phyloP scores from a whole-genome alignment of 2,113 vertebrate genomes.

The Pseudolaguvia tuberculata region DNA sequence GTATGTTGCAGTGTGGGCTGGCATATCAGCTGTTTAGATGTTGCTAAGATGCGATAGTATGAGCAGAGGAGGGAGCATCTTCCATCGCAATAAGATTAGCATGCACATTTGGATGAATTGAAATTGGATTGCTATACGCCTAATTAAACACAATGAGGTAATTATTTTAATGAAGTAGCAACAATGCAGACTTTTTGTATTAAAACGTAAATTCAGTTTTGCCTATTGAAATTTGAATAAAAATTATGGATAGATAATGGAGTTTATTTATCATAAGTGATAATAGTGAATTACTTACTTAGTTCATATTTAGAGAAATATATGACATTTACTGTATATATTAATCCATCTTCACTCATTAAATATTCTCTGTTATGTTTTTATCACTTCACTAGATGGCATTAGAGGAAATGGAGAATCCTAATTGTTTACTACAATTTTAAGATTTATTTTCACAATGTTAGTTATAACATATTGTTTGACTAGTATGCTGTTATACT shows the following conservation, averaged over 20 bases:
- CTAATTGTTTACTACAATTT: not conserved
- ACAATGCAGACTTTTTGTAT: slow-evolving; percentile 1
- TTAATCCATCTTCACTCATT: not conserved
- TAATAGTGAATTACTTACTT: too few relatives aligned
- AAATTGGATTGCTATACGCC: slow-evolving; percentile 6
- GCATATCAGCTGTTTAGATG: slow-evolving; percentile 34
- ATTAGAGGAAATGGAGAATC: slow-evolving; percentile 51
- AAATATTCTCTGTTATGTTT: slow-evolving; percentile 9
- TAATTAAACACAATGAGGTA: slow-evolving; percentile 26
- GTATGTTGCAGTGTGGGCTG: slow-evolving; percentile 15
- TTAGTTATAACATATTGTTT: not conserved
- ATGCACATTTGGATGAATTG: slow-evolving; percentile 7
- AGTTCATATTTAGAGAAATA: not conserved
- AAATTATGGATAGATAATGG: not conserved
- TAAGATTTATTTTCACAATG: not conserved
- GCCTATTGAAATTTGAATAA: not conserved
- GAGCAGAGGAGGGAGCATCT: not conserved
- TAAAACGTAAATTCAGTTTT: too few relatives aligned
- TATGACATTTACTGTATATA: too few relatives aligned
- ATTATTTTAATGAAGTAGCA: slow-evolving; percentile 30
- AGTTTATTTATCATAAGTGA: not conserved
- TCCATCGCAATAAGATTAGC: slow-evolving; percentile 12
- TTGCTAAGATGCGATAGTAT: slow-evolving; percentile 39
- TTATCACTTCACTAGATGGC: slow-evolving; percentile 63
- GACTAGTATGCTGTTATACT: too few relatives aligned